A percentile compares a stretch with the other conserved stretches of the same genome.
Evolutionary conservation across 2,113 vertebrate genomes (phyloP).

Genomic region (Oryzias woworae): DNA sequence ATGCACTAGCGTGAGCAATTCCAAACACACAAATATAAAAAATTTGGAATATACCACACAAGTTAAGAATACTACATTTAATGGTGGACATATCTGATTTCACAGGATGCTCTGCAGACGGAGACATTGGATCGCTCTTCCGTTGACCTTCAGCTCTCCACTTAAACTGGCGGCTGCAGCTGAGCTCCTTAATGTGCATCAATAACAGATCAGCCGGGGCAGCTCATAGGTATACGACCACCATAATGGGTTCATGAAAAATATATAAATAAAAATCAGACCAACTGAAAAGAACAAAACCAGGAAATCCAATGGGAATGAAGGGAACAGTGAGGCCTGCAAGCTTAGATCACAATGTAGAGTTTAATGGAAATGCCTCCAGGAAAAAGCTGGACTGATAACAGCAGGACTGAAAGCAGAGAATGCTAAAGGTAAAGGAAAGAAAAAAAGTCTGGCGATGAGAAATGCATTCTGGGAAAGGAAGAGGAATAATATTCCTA

Average conservation of each 20-base stretch:
- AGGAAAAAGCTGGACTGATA: slow-evolving; percentile 43
- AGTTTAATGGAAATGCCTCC: slow-evolving; percentile 55
- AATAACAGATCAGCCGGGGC: slow-evolving; percentile 10
- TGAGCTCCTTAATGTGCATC: slow-evolving; percentile 4
- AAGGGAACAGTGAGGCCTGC: slow-evolving; percentile 11
- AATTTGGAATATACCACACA: not conserved
- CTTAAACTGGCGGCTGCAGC: slow-evolving; percentile 8
- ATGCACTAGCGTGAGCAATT: slow-evolving; percentile 29
- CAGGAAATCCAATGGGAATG: slow-evolving; percentile 21
- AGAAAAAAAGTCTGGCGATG: too few relatives aligned
- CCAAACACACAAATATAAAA: slow-evolving; percentile 2
- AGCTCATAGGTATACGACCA: slow-evolving; percentile 3
- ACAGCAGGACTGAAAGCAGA: too few relatives aligned
- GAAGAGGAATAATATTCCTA: too few relatives aligned
- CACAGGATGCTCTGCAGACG: slow-evolving; percentile 5
- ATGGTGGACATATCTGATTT: slow-evolving; percentile 2
- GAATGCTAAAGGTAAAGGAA: too few relatives aligned
- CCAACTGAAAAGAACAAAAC: slow-evolving; percentile 4
- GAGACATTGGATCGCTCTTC: slow-evolving; percentile 15
- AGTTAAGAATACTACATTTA: slow-evolving; percentile 18
- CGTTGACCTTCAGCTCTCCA: slow-evolving; percentile 41
- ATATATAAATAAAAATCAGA: slow-evolving; percentile 15
- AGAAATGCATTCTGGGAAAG: too few relatives aligned
- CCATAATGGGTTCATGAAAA: slow-evolving; percentile 6
- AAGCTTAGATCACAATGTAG: slow-evolving; percentile 28